These are phyloP conservation scores for Danaus plexippus DNA, from an alignment of 1,140 invertebrate genomes.

Conservation along the genomic window DNA sequence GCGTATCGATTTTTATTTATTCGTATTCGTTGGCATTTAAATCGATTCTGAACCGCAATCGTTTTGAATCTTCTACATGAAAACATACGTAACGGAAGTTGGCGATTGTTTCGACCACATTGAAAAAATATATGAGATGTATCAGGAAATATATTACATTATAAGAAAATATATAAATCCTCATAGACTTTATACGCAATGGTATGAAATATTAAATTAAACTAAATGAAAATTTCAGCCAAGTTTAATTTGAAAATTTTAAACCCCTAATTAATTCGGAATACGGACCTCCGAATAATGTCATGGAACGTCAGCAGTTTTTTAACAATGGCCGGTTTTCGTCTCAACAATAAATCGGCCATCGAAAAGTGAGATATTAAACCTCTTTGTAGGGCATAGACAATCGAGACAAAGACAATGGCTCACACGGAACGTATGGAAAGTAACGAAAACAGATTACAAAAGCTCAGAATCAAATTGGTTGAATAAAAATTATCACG, in stretches of 20 bases:
- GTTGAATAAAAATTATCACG: slow-evolving; percentile 55
- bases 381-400: slow-evolving; percentile 42
- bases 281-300: slow-evolving; percentile 7
- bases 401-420: slow-evolving; percentile 56
- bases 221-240: no score
- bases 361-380: slow-evolving; percentile 47
- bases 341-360: slow-evolving; percentile 37
- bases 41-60: slow-evolving; percentile 59
- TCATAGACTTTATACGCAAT: no score
- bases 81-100: slow-evolving; percentile 56
- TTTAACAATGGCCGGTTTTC: slow-evolving; percentile 48
- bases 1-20: slow-evolving; percentile 54
- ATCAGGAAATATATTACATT: no score
- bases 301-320: slow-evolving; percentile 19
- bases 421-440: slow-evolving; percentile 54
- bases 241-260: no score
- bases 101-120: slow-evolving; percentile 36
- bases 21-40: slow-evolving; percentile 43
- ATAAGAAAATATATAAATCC: no score
- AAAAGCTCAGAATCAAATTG: slow-evolving; percentile 52
- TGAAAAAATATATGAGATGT: slow-evolving; percentile 22
- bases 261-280: no score
- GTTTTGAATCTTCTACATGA: slow-evolving; percentile 47
- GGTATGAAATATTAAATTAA: no score
- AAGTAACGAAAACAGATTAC: slow-evolving; percentile 66